Base-by-base conservation (phyloP, 2,797 vertebrate genomes). In the Distichodus sexfasciatus region DNA sequence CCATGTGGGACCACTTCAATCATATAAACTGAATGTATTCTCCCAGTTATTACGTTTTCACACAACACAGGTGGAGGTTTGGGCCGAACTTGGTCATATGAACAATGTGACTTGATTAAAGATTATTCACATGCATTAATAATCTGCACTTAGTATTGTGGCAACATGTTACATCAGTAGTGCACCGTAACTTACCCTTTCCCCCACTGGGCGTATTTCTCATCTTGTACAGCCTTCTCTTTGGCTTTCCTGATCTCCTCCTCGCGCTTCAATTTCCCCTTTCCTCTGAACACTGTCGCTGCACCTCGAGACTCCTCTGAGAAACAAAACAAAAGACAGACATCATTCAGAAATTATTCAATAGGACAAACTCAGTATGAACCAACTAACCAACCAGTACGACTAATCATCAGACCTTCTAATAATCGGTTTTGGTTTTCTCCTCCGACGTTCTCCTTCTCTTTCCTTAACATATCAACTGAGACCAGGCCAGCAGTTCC, bases 141-240 rank as follows among this genome's bases (percentile, higher is more conserved):
- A n/a, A n/a, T n/a, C n/a, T n/a, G n/a, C n/a, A n/a, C n/a, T n/a
- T n/a, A n/a, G n/a, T n/a, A n/a, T n/a, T n/a, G n/a, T n/a, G n/a
- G n/a, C n/a, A n/a, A n/a, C n/a, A n/a, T n/a, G n/a, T n/a, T n/a
- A n/a, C n/a, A n/a, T n/a, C n/a, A n/a, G n/a, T n/a, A n/a, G n/a
- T n/a, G n/a, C n/a, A n/a, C n/a, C n/a, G n/a, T n/a, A n/a, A n/a
- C 86, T 90, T 65, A 97, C 97, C 97, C 97, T 87, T 87, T 95
- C 0, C 97, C 97, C 97, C 97, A 99, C 58, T 92, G 90, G 40
- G 95, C 93, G 0, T 99, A 99, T 44, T 94, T 94, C 74, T 94
- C 91, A 1, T 95, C 93, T 26, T 91, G 91, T 81, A 90, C 85
- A 0, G 92, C 88, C 73, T 94, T 87, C 15, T 93, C 94, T 58